Conservation (phyloP, 2,888 invertebrate genomes). For the Hemistola chrysoprasaria region DNA sequence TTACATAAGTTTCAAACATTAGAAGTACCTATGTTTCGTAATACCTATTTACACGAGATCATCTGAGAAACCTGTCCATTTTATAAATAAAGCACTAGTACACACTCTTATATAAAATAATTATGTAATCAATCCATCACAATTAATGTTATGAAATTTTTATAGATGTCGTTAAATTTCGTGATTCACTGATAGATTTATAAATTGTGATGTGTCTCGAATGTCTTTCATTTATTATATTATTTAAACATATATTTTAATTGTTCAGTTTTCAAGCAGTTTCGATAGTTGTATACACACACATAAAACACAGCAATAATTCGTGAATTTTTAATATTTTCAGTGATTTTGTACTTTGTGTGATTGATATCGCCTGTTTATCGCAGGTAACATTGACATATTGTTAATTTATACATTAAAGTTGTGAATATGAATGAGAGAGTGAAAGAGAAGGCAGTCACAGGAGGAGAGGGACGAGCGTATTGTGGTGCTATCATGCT, state of each 20-base stretch:
- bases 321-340: slow-evolving; percentile 34
- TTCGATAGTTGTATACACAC: slow-evolving; percentile 26
- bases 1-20: slow-evolving; percentile 35
- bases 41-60: slow-evolving; percentile 32
- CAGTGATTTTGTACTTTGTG: slow-evolving; percentile 24
- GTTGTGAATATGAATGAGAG: slow-evolving; percentile 30
- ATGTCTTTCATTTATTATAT: slow-evolving; percentile 28
- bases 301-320: slow-evolving; percentile 46
- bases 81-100: slow-evolving; percentile 39
- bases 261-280: slow-evolving; percentile 16
- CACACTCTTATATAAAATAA: slow-evolving; percentile 24
- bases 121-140: slow-evolving; percentile 26
- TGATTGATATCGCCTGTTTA: slow-evolving; percentile 1
- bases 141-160: slow-evolving; percentile 17
- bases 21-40: slow-evolving; percentile 37
- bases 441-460: slow-evolving; percentile 48
- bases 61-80: slow-evolving; percentile 51
- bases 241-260: slow-evolving; percentile 14
- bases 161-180: slow-evolving; percentile 27
- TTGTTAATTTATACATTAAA: slow-evolving; percentile 14
- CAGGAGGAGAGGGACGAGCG: slow-evolving; percentile 50
- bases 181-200: slow-evolving; percentile 22
- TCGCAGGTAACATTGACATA: slow-evolving; percentile 11
- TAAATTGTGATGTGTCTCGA: slow-evolving; percentile 31
- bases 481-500: slow-evolving; percentile 75